Evolutionary conservation across 2,797 vertebrate species (phyloP), one percentile per base, ranked within the genome.

Genomic region (Erethizon dorsatum): DNA sequence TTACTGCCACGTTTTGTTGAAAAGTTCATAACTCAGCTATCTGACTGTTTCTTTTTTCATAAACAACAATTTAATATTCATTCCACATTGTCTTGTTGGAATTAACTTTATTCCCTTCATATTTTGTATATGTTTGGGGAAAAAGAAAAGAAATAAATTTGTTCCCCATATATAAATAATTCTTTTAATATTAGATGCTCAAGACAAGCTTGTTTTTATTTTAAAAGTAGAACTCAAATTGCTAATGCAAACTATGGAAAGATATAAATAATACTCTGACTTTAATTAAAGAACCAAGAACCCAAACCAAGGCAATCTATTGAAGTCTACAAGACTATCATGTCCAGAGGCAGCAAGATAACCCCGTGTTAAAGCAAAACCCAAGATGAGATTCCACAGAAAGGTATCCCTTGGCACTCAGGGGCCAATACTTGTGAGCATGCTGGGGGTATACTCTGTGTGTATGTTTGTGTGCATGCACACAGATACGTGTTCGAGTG

Each of bases 201-300:
- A 63, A 67, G 28, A 69, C 0, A 6, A 31, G 14, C 20, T 89
- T 37, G 11, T 20, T 92, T 97, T 87, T 65, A 87, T 83, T 90
- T 96, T 95, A 94, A 94, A 50, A 79, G 31, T 91, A 69, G n/a
- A 94, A 20, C 12, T 92, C 50, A 92, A 33, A 73, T 50, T 92
- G 47, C n/a, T 84, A 31, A 57, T 56, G 90, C 11, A 65, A 93
- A 84, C 31, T 80, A 90, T 15, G 6, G 41, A 4, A 33, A 93
- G 31, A 50, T 5, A 78, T 6, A 69, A 83, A 83, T 90, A 91
- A 92, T 33, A 20, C 24, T 52, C 18, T 88, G 28, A 88, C 7
- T 90, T 96, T 69, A 37, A 78, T 6, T 47, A 52, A 75, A 80
- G 67, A 61, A 88, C 11, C 12, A 79, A 50, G 67, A 47, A 37